These are phyloP conservation scores for Syngnathus scovelli DNA, from an alignment of 2,113 vertebrate genomes.

Conservation along the genomic window DNA sequence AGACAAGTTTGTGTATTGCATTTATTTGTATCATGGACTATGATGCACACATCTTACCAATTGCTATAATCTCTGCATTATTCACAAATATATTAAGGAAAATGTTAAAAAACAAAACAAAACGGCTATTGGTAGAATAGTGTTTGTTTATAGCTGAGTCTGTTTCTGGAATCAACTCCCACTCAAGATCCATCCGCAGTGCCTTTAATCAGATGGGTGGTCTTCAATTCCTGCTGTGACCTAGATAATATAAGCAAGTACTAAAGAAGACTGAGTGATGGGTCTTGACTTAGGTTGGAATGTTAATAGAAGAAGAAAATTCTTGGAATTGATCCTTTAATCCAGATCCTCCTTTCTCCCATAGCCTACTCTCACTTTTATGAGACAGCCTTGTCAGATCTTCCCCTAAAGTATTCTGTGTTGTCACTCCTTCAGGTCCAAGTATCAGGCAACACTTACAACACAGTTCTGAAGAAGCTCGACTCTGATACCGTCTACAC, in stretches of 20 bases:
- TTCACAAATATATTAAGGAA: not conserved
- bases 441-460: constrained; percentile 84
- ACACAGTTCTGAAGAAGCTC: constrained; percentile 80
- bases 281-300: too few species aligned
- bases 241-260: too few species aligned
- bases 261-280: too few species aligned
- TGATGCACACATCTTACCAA: not conserved
- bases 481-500: constrained; percentile 84
- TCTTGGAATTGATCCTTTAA: too few species aligned
- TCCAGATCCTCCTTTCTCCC: not conserved
- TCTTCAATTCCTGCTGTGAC: not conserved
- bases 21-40: not conserved
- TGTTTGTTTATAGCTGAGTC: not conserved
- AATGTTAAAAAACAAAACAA: not conserved
- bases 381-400: not conserved
- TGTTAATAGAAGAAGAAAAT: too few species aligned
- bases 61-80: not conserved
- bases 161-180: not conserved
- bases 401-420: not conserved
- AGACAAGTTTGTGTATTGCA: not conserved
- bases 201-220: not conserved
- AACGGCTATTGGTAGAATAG: not conserved
- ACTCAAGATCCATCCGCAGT: not conserved
- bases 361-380: not conserved
- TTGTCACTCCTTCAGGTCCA: constrained; percentile 69